These are phyloP conservation scores for Epizoanthus stellaris DNA, from an alignment of 92 coral and sea anemone genomes.

Conservation along the genomic window DNA sequence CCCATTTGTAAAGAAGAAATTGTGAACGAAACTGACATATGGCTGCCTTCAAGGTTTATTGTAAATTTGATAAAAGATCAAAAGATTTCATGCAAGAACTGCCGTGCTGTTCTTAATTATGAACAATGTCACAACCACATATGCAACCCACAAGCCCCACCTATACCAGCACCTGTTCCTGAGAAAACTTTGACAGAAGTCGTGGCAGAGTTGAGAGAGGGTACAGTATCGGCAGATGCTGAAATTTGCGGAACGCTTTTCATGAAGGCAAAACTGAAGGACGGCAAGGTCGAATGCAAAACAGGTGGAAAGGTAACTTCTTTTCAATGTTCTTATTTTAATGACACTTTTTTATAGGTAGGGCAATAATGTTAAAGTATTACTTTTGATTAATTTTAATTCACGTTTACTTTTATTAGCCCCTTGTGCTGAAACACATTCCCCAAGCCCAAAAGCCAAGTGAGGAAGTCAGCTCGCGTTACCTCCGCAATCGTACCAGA, in stretches of 20 bases:
- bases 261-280: neutral
- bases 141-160: neutral
- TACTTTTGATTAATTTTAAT: no score
- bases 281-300: neutral
- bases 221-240: neutral
- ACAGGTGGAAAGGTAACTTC: neutral
- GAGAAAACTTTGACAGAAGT: neutral
- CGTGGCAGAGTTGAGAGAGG: neutral
- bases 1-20: neutral
- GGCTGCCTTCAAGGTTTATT: neutral
- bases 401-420: neutral
- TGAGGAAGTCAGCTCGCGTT: neutral
- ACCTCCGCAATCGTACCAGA: neutral
- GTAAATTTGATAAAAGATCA: neutral
- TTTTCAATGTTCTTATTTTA: neutral
- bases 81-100: neutral
- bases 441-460: conserved; percentile 1
- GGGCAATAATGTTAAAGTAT: no score
- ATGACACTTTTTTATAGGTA: no score
- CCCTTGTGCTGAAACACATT: neutral
- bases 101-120: neutral
- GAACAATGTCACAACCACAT: neutral
- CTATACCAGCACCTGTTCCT: neutral
- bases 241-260: neutral
- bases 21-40: neutral